Evolutionary conservation across 1,140 invertebrate species (phyloP).

Genomic region (Ephestia elutella): DNA sequence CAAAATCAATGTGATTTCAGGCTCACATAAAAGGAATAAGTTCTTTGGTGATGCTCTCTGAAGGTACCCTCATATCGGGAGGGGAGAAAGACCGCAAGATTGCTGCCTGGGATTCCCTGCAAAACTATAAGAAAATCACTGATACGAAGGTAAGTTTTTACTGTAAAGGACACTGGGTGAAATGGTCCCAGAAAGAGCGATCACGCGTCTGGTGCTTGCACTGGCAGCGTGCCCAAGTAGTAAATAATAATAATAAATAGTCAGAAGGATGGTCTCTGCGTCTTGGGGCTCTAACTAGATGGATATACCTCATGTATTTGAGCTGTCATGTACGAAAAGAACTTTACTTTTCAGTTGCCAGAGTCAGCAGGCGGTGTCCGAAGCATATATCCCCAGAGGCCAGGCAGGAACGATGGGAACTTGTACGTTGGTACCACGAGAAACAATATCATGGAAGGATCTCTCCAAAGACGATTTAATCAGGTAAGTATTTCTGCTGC

Average conservation of each 20-base stretch:
- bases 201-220: no score
- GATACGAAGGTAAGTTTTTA: conserved; percentile 81
- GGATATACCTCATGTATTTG: no score
- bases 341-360: conserved; percentile 79
- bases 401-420: conserved; percentile 89
- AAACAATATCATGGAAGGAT: conserved; percentile 96
- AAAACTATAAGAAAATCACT: conserved; percentile 92
- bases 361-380: conserved; percentile 89
- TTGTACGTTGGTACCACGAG: conserved; percentile 94
- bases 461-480: conserved; percentile 90
- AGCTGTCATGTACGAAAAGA: no score
- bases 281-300: no score
- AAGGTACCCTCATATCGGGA: conserved; percentile 91
- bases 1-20: conserved; percentile 52
- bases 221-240: no score
- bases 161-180: no score
- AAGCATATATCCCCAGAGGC: conserved; percentile 89
- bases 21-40: conserved; percentile 91
- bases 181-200: no score
- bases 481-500: conserved; percentile 77
- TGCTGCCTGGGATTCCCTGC: conserved; percentile 92
- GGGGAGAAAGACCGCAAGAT: conserved; percentile 93
- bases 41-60: conserved; percentile 88
- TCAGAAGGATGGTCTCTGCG: no score
- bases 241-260: no score